A percentile compares a stretch with the other conserved stretches of the same genome.
phyloP scores from a whole-genome alignment of 2,888 invertebrate species.

The Habroteleia sp. region DNA sequence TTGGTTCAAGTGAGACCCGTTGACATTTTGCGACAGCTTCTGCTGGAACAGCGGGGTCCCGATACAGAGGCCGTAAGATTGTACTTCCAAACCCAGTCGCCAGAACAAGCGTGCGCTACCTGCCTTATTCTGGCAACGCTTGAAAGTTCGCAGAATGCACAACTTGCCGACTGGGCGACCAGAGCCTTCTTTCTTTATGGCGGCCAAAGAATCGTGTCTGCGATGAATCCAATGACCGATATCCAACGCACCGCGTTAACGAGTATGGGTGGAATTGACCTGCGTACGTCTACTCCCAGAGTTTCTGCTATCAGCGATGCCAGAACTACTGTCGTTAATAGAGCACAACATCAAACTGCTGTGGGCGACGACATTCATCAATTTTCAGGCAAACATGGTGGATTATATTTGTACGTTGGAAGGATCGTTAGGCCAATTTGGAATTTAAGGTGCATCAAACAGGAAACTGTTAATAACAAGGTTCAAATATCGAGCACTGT shows the following conservation, averaged over 20 bases:
- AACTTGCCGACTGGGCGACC: slow-evolving; percentile 92
- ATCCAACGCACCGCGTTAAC: slow-evolving; percentile 64
- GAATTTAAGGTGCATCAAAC: slow-evolving; percentile 89
- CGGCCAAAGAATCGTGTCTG: slow-evolving; percentile 83
- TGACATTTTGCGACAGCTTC: slow-evolving; percentile 91
- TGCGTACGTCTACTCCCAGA: slow-evolving; percentile 77
- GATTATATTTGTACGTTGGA: slow-evolving; percentile 94
- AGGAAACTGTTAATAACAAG: slow-evolving; percentile 75
- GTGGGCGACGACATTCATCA: slow-evolving; percentile 75
- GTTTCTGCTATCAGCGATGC: slow-evolving; percentile 69
- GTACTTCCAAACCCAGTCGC: slow-evolving; percentile 91
- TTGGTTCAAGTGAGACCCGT: slow-evolving; percentile 92
- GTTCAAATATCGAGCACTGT: slow-evolving; percentile 74
- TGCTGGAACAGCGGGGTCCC: slow-evolving; percentile 91
- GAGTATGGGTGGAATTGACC: slow-evolving; percentile 67
- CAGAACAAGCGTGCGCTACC: slow-evolving; percentile 94
- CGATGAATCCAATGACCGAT: slow-evolving; percentile 65
- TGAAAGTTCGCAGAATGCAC: slow-evolving; percentile 84
- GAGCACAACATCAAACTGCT: slow-evolving; percentile 68
- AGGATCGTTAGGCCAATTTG: slow-evolving; percentile 94
- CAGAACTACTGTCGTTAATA: slow-evolving; percentile 60
- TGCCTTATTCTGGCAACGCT: slow-evolving; percentile 93
- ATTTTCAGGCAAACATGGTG: slow-evolving; percentile 94
- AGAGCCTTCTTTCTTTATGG: slow-evolving; percentile 96
- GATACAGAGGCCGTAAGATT: slow-evolving; percentile 92